A percentile compares a stretch with the other conserved stretches of the same genome.
phyloP scores from a whole-genome alignment of 2,797 vertebrate species.

The Neoniphon sammara region DNA sequence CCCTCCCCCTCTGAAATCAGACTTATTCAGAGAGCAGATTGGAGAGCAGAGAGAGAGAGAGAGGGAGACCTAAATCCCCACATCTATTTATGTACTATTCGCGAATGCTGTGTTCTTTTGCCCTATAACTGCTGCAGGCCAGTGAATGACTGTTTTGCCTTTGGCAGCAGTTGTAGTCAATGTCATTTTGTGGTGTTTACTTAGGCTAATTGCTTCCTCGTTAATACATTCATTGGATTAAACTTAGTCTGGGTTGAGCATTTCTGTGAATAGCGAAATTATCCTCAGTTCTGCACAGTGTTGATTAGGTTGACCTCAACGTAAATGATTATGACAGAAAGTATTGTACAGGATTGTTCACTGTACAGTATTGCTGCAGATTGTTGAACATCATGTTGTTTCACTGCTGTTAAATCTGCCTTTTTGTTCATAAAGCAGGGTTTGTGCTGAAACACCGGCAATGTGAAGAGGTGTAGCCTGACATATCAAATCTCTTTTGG shows the following conservation, averaged over 20 bases:
- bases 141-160: conserved; percentile 51
- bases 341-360: not conserved
- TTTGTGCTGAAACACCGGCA: not conserved
- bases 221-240: conserved; percentile 64
- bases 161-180: conserved; percentile 57
- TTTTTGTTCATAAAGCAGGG: not conserved
- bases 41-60: conserved; percentile 58
- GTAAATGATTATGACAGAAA: not conserved
- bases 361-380: too few relatives aligned
- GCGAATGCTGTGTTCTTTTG: conserved; percentile 67
- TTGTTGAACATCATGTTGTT: too few relatives aligned
- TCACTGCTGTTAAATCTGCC: not conserved
- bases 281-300: not conserved
- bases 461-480: not conserved
- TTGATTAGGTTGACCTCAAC: conserved; percentile 28
- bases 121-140: conserved; percentile 61
- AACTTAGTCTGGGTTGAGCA: conserved; percentile 42
- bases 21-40: conserved; percentile 75
- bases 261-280: conserved; percentile 29
- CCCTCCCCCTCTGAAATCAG: conserved; percentile 55
- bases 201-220: conserved; percentile 73
- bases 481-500: not conserved
- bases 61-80: conserved; percentile 78
- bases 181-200: conserved; percentile 69
- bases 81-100: conserved; percentile 76